Base-by-base conservation (phyloP, 2,888 invertebrate species). In the Sinopyrophorus schimmeli region DNA sequence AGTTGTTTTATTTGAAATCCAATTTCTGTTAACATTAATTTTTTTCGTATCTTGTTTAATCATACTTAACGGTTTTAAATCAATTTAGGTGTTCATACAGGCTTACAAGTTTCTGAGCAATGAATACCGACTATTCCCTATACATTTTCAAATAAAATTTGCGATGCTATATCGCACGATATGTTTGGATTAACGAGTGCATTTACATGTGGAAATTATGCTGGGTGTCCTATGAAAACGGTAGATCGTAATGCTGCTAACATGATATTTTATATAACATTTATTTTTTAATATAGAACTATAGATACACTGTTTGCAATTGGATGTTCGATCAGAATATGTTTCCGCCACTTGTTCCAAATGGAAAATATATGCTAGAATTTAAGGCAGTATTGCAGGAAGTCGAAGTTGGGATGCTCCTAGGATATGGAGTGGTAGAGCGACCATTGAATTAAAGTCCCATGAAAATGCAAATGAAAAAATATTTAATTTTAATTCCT, bases 61-160 rank as follows among this genome's bases (percentile, higher is more conserved):
- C n/a, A 21, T 3, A n/a, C 9, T 21, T 9, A n/a, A n/a, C 5
- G 9, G 3, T 24, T 26, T 12, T 12, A 1, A 14, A 12, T 9
- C 3, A 14, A 3, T 14, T 1, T 6, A 31, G 31, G 14, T 31
- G 6, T 10, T 18, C 9, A 10, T 11, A 9, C 31, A 31, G 6
- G 31, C 31, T 1, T 31, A 31, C 6, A 31, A 17, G n/a, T 31
- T 31, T 18, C 10, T 11, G 7, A 31, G 31, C 6, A 31, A 31
- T 10, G 31, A 31, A 5, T 31, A 31, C n/a, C 17, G 17, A 1
- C 11, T 31, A 14, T 31, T 31, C 11, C 31, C 31, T 3, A 17
- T 31, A 10, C 16, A 18, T 1, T n/a, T 27, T 5, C 31, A 17
- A 18, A 7, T 9, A 10, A 18, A 10, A 5, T 31, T 31, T n/a